Evolutionary conservation across 2,797 vertebrate species (phyloP), one percentile per base, ranked within the genome.

Genomic region (Cynopterus sphinx): DNA sequence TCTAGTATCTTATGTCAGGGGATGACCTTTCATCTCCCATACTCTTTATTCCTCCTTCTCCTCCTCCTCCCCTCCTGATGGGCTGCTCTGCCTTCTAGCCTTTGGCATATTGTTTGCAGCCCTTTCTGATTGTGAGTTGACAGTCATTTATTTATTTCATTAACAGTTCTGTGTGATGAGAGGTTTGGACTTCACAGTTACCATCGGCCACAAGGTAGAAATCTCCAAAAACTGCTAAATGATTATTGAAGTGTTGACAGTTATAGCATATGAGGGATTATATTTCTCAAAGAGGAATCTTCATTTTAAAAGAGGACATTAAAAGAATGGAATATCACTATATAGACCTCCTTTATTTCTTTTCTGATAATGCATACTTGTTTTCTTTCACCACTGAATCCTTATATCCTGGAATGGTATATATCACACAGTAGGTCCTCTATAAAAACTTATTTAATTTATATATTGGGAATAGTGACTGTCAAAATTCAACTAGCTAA

Each of bases 261-360:
- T 57, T 53, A 91, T 3, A 73, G 36, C 9, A 88, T 91, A 82
- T 28, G 26, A 75, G 36, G 21, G 26, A 55, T 6, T 8, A 15
- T 51, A 9, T 51, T 94, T 71, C 24, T 67, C 53, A 90, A 57
- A 79, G 21, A 67, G 28, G 36, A 79, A 39, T 73, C 53, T 84
- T 67, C 70, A 74, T 79, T 93, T 84, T 63, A 74, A 91, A 85
- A 77, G n/a, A 87, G 11, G 41, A 91, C 53, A 86, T 46, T 65
- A 59, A 94, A 94, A 61, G 19, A 63, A n/a, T 82, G 36, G 24
- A 2, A n/a, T 79, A 78, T 57, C 31, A 79, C 39, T 83, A 67
- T 41, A 53, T 2, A 65, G 6, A 77, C 43, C 11, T 78, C 15
- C 10, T 94, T 77, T 59, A 75, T 59, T 94, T 93, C 7, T 41